Conservation (phyloP, 2,797 vertebrate genomes). For the Lemur catta region DNA sequence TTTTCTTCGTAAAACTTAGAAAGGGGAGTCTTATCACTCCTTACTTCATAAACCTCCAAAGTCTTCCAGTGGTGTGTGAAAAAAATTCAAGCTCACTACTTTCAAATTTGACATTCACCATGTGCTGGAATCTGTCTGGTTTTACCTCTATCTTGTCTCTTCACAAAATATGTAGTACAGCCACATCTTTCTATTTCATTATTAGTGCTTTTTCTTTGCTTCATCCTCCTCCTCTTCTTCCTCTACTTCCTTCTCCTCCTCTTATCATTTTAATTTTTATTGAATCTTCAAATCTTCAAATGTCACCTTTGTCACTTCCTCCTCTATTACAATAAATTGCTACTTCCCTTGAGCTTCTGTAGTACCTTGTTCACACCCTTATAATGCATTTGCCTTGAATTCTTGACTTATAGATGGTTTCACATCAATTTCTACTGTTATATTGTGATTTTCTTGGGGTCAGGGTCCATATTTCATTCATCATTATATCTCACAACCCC, state of each 20-base stretch:
- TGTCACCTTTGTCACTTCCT: not conserved
- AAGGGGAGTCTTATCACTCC: not conserved
- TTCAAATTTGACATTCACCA: not conserved
- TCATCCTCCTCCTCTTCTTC: not conserved
- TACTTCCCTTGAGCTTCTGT: not conserved
- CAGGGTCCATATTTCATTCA: not conserved
- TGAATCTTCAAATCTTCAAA: not conserved
- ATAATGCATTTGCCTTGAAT: not conserved
- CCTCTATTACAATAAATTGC: not conserved
- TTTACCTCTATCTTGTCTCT: not conserved
- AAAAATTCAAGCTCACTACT: not conserved
- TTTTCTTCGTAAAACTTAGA: constrained; percentile 20
- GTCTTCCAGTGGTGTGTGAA: not conserved
- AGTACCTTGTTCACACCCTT: not conserved
- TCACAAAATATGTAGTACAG: not conserved
- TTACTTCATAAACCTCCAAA: not conserved
- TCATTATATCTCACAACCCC: not conserved
- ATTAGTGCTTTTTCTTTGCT: not conserved
- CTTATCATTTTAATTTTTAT: not conserved
- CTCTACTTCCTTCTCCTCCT: not conserved
- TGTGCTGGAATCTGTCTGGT: not conserved
- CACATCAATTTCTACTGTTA: not conserved
- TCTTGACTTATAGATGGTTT: not conserved
- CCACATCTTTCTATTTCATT: not conserved
- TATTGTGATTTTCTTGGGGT: not conserved